phyloP scores from a whole-genome alignment of 2,113 vertebrate species.

The Martes martes region DNA sequence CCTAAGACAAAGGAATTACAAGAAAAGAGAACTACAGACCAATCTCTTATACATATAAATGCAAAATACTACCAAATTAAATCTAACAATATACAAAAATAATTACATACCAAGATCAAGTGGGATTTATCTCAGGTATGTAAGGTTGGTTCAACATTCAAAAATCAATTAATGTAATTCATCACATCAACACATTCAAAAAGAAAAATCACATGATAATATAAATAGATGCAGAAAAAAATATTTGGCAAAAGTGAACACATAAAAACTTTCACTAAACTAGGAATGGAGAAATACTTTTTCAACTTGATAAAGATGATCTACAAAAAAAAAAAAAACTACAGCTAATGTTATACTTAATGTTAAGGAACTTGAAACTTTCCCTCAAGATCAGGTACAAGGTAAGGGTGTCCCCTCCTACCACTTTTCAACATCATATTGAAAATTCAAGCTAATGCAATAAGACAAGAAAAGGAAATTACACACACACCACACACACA shows the following conservation, averaged over 20 bases:
- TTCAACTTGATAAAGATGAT: background rate
- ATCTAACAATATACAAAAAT: background rate
- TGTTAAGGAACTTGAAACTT: background rate
- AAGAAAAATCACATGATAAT: background rate
- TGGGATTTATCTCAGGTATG: background rate
- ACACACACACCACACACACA: background rate
- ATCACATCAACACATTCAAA: background rate
- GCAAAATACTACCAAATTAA: background rate
- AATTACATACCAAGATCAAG: background rate
- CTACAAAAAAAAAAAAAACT: background rate
- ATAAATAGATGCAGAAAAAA: background rate
- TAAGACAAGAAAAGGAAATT: background rate
- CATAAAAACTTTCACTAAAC: background rate
- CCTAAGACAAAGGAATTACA: background rate
- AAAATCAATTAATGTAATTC: background rate
- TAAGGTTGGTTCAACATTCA: background rate
- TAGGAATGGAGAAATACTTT: background rate
- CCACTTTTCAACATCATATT: background rate
- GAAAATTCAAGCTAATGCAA: background rate
- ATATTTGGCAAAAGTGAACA: background rate
- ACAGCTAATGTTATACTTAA: background rate
- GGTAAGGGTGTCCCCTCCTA: background rate
- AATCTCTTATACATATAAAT: background rate
- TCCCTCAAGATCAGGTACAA: background rate
- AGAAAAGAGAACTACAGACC: background rate